Evolutionary conservation across 2,888 invertebrate genomes (phyloP).

Genomic region (Ennomos erosarius): DNA sequence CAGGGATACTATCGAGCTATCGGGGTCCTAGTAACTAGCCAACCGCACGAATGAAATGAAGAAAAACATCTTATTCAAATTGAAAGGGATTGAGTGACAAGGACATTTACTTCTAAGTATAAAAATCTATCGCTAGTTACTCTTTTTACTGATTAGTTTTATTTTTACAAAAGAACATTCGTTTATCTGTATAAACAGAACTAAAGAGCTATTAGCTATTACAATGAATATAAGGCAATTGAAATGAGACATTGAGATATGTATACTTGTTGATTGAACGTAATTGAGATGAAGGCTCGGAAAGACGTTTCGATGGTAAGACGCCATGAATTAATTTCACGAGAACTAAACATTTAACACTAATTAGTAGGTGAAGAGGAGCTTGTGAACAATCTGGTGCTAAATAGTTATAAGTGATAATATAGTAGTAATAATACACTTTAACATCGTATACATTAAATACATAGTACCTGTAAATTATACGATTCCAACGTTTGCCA

Average conservation of each 20-base stretch:
- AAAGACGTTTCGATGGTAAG: too few species aligned
- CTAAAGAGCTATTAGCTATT: slow-evolving; percentile 1
- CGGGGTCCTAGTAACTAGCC: too few species aligned
- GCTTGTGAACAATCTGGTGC: too few species aligned
- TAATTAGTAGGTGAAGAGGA: background rate
- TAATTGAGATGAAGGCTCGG: slow-evolving; percentile 67
- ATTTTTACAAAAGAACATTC: slow-evolving; percentile 11
- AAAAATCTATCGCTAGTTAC: slow-evolving; percentile 18
- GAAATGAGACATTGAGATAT: slow-evolving; percentile 23
- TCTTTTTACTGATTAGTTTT: too few species aligned
- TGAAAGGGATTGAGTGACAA: slow-evolving; percentile 33
- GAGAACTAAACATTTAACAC: background rate
- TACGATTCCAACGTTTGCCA: too few species aligned
- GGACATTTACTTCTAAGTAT: slow-evolving; percentile 21
- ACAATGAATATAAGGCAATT: slow-evolving; percentile 1
- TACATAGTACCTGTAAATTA: too few species aligned
- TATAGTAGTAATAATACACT: too few species aligned
- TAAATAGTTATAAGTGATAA: too few species aligned
- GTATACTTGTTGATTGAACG: slow-evolving; percentile 53
- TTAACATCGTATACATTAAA: too few species aligned
- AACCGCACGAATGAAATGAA: too few species aligned
- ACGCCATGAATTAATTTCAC: slow-evolving; percentile 47
- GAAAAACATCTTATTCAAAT: background rate
- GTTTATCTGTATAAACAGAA: background rate
- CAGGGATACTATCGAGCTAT: too few species aligned